Evolutionary conservation across 53 echinoderm and acorn worm genomes (phyloP).

Genomic region (Mesocentrotus franciscanus): DNA sequence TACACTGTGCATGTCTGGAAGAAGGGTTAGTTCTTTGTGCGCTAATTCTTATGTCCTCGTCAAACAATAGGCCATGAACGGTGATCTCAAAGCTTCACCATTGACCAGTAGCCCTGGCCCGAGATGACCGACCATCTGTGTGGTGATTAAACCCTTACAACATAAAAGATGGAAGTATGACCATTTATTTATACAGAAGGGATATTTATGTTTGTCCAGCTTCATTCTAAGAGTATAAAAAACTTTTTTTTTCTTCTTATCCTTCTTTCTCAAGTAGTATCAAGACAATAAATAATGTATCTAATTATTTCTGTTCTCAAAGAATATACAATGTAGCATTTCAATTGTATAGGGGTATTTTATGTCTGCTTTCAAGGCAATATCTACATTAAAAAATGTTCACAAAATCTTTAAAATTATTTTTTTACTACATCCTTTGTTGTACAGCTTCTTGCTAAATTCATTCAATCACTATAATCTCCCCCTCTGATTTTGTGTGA

Average conservation of each 20-base stretch:
- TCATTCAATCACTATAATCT: background rate
- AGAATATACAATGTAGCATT: background rate
- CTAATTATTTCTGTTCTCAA: background rate
- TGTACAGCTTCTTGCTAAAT: background rate
- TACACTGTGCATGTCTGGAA: slow-evolving; percentile 36
- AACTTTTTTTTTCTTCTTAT: background rate
- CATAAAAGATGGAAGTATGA: background rate
- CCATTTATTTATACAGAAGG: background rate
- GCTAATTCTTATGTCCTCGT: slow-evolving; percentile 45
- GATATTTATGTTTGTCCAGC: background rate
- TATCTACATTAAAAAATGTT: background rate
- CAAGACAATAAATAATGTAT: background rate
- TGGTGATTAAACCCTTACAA: slow-evolving; percentile 59
- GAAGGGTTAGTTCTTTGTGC: background rate
- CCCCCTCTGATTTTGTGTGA: background rate
- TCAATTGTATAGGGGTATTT: background rate
- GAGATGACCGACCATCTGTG: slow-evolving; percentile 1
- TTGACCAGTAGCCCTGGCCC: slow-evolving; percentile 52
- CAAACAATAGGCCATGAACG: slow-evolving; percentile 38
- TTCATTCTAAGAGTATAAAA: background rate
- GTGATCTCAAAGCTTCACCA: background rate
- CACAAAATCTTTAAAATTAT: too few species aligned
- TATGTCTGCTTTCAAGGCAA: background rate
- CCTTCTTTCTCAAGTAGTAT: background rate
- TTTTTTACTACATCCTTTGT: background rate